Conservation (phyloP, 1,140 invertebrate species). For the Telenomus remus region DNA sequence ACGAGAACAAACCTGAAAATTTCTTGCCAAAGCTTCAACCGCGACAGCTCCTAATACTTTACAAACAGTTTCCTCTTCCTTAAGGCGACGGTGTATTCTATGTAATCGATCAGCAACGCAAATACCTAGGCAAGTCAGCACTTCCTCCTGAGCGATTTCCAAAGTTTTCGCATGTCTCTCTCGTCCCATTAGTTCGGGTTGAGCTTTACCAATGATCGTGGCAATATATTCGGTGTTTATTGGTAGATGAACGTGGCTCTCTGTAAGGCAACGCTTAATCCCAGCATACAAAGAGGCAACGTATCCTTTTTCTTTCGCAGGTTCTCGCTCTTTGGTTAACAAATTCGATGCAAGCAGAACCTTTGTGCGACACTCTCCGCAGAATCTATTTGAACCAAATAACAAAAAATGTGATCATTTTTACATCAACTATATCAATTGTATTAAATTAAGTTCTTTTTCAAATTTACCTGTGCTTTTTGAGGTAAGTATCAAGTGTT, state of each 20-base stretch:
- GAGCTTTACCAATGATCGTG: conserved; percentile 89
- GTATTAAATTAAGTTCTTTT: neutral
- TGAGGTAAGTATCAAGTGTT: conserved; percentile 90
- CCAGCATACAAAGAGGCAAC: conserved; percentile 89
- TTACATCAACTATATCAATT: too few relatives aligned
- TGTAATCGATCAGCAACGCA: conserved; percentile 92
- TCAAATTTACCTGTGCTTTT: conserved; percentile 84
- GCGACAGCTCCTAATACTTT: conserved; percentile 92
- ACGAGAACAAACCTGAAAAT: conserved; percentile 80
- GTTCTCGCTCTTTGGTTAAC: conserved; percentile 88
- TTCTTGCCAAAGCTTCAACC: conserved; percentile 89
- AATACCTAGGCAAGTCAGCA: conserved; percentile 93
- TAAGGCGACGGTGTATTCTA: conserved; percentile 87
- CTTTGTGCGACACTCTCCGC: conserved; percentile 93
- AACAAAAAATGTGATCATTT: neutral
- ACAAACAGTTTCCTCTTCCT: conserved; percentile 93
- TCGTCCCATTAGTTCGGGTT: conserved; percentile 91
- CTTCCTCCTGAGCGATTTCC: conserved; percentile 96
- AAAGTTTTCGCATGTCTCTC: conserved; percentile 95
- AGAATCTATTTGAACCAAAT: conserved; percentile 81
- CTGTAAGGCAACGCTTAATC: conserved; percentile 88
- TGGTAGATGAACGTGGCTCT: conserved; percentile 91
- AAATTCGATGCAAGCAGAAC: conserved; percentile 90
- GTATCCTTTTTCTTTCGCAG: conserved; percentile 90
- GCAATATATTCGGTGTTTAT: conserved; percentile 91